Base-by-base conservation (phyloP, 2,113 vertebrate genomes). In the Anser cygnoides region DNA sequence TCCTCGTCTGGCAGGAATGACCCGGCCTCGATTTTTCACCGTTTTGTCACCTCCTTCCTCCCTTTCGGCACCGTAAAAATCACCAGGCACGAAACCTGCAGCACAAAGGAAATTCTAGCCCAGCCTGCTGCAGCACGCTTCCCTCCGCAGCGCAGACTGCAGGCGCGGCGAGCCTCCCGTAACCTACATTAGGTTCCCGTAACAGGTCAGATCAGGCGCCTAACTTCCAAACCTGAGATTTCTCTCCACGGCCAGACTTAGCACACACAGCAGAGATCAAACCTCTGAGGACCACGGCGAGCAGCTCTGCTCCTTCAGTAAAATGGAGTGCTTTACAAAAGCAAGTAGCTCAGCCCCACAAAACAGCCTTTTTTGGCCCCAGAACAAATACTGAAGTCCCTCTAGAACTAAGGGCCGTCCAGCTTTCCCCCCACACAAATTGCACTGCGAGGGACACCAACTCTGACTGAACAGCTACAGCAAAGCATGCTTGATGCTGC, bases 51-150 rank as follows among this genome's bases (percentile, higher is more conserved):
- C 83, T 94, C 76, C 85, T 89, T 74, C 88, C 25, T 35, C 37
- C 76, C 63, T 44, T 92, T 67, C 72, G 77, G 92, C 75, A 49
- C 63, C 26, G 25, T 87, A 50, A 96, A 95, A 95, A 89, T 54
- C 63, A 91, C 83, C 21, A 54, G 62, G 87, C 91, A 92, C n/a
- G 87, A 95, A 95, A 79, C 87, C 87, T 89, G 87, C 94, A 95
- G 95, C 89, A 92, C 89, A 93, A 82, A 95, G 91, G 89, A 57
- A 89, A 87, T 49, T 76, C 86, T 92, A 3, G 3, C 89, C n/a
- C 68, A 82, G 91, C 43, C 71, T 82, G 87, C 96, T 96, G 96
- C 96, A 95, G 92, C 22, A 39, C 87, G 10, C 73, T 84, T 91
- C 89, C 87, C 89, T 75, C 77, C 26, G 91, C 93, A 65, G 15